Base-by-base conservation (phyloP, 2,797 vertebrate species). In the Onychomys leucogaster region DNA sequence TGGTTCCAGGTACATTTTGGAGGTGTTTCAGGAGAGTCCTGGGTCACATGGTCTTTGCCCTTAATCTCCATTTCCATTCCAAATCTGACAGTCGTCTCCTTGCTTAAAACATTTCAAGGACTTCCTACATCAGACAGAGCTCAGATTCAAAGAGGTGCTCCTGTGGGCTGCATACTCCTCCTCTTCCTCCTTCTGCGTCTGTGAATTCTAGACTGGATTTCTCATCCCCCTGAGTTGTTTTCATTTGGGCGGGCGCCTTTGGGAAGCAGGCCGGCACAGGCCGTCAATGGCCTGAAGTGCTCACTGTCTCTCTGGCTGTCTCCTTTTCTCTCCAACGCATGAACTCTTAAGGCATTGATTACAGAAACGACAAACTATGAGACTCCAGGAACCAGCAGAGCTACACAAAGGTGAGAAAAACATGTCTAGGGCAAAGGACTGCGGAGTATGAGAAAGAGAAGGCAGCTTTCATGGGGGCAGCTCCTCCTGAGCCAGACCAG, bases 31-130 rank as follows among this genome's bases (percentile, higher is more conserved):
- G 63, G 61, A 71, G 75, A 34, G 14, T 55, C 83, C 17, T 55
- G 4, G 25, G 69, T 86, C 69, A 37, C 0, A 0, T 41, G 61
- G 13, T 17, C 34, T 25, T 63, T 8, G 7, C 43, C 5, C 90
- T 89, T 6, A 88, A 49, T 83, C 81, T 92, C 71, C 43, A 25
- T 71, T 0, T 91, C 93, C 49, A 25, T 55, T 94, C 7, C 88
- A 90, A 90, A 80, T 1, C 63, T 83, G 81, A 10, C 4, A n/a
- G 10, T 7, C 25, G 0, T 65, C 27, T 65, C 14, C 85, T 75
- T 34, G 81, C 67, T 90, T 85, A 88, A 89, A 80, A 84, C 9
- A 41, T 32, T 61, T 61, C 17, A 23, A 67, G 89, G 29, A 71
- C 73, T 87, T 71, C 41, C 59, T 4, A 2, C 8, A 19, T 6